Conservation (phyloP, 2,888 invertebrate species). For the Amphimallon solstitiale region DNA sequence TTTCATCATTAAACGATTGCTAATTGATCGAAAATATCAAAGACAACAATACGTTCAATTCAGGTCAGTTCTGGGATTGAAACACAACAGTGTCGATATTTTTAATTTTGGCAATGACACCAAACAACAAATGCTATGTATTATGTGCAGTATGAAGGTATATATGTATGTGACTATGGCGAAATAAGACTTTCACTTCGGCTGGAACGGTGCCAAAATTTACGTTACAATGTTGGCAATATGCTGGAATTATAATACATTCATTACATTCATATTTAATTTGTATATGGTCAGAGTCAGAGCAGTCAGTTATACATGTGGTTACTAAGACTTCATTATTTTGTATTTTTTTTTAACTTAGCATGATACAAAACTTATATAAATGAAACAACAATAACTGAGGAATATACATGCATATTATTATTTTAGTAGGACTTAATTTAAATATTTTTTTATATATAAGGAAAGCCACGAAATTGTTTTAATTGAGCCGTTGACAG, state of each 20-base stretch:
- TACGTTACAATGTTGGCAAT: slow-evolving; percentile 21
- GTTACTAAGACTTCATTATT: too few species aligned
- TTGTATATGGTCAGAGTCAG: slow-evolving; percentile 2
- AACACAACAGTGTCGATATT: background rate
- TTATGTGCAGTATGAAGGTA: too few species aligned
- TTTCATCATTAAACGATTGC: too few species aligned
- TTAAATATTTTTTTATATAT: too few species aligned
- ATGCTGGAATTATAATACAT: slow-evolving; percentile 12
- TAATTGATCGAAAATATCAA: background rate
- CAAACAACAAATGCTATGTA: slow-evolving; percentile 20
- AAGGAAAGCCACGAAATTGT: too few species aligned
- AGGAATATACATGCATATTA: too few species aligned
- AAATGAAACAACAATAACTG: too few species aligned
- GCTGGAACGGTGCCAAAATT: slow-evolving; percentile 31
- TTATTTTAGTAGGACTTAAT: too few species aligned
- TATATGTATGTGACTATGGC: slow-evolving; percentile 4
- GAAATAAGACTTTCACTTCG: slow-evolving; percentile 31
- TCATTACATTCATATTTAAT: background rate
- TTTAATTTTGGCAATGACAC: slow-evolving; percentile 30
- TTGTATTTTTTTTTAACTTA: too few species aligned
- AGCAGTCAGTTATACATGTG: too few species aligned
- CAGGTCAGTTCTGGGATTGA: background rate
- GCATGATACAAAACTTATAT: too few species aligned
- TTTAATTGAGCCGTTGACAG: too few species aligned
- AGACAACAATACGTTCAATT: background rate